Conservation (phyloP, 2,888 invertebrate genomes). For the Morinoia aosen region DNA sequence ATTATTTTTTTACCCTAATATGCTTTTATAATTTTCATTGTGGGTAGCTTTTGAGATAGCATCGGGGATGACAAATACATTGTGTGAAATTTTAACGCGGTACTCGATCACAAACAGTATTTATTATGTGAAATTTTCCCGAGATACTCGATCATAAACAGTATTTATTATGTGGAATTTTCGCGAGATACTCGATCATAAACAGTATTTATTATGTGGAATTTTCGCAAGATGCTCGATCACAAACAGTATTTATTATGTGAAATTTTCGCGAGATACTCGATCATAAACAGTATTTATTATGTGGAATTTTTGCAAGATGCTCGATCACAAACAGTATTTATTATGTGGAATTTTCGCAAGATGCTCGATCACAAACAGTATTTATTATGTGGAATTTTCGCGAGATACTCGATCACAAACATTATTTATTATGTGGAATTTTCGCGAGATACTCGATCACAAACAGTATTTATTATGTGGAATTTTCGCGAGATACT, state of each 20-base stretch:
- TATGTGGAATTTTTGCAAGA: neutral
- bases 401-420: neutral
- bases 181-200: neutral
- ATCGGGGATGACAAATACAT: neutral
- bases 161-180: neutral
- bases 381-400: too few species aligned
- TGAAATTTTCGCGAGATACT: too few species aligned
- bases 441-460: too few species aligned
- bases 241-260: neutral
- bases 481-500: neutral
- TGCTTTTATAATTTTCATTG: neutral
- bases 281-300: neutral
- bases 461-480: neutral
- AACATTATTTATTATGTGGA: neutral
- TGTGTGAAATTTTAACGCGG: neutral
- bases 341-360: neutral
- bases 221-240: neutral
- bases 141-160: neutral
- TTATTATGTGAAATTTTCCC: neutral
- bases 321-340: neutral
- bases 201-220: neutral
- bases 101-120: neutral
- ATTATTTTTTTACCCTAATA: too few species aligned
- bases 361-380: neutral
- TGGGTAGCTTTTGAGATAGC: neutral